A percentile compares a stretch with the other conserved stretches of the same genome.
These are phyloP conservation scores for Theodoxus fluviatilis DNA, from an alignment of 2,888 invertebrate species.

Conservation along the genomic window DNA sequence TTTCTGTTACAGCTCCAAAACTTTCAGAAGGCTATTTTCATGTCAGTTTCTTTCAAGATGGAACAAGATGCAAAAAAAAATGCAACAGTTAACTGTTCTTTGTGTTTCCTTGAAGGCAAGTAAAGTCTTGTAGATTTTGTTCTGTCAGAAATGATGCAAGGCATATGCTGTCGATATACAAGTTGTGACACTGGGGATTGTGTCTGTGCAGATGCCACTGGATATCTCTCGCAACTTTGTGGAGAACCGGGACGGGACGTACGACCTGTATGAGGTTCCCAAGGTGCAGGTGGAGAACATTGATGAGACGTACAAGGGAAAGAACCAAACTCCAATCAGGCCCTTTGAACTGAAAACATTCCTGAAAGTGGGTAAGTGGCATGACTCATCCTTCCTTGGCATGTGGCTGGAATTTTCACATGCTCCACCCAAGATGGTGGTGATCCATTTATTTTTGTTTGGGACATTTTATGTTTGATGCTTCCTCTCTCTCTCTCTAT, in stretches of 20 bases:
- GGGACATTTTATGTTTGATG: not conserved
- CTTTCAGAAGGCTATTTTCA: not conserved
- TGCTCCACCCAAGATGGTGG: not conserved
- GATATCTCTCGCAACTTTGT: constrained; percentile 74
- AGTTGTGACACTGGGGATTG: not conserved
- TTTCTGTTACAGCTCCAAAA: not conserved
- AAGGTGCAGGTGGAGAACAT: constrained; percentile 53
- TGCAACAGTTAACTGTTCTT: too few species aligned
- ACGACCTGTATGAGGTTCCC: constrained; percentile 64
- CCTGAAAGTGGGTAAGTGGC: constrained; percentile 72
- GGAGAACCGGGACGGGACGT: constrained; percentile 72
- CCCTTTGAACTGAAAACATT: constrained; percentile 73
- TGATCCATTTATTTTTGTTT: not conserved
- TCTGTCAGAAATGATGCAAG: too few species aligned
- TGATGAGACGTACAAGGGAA: constrained; percentile 45
- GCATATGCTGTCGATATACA: too few species aligned
- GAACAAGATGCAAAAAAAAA: too few species aligned
- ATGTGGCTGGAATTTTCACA: not conserved
- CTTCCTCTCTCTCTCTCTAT: not conserved
- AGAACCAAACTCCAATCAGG: constrained; percentile 66
- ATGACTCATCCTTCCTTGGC: not conserved
- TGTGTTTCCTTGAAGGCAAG: too few species aligned
- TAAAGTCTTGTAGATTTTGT: too few species aligned
- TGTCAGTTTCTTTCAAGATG: not conserved
- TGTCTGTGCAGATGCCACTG: constrained; percentile 70